These are phyloP conservation scores for Oenanthe melanoleuca DNA, from an alignment of 2,113 vertebrate species.

Conservation along the genomic window DNA sequence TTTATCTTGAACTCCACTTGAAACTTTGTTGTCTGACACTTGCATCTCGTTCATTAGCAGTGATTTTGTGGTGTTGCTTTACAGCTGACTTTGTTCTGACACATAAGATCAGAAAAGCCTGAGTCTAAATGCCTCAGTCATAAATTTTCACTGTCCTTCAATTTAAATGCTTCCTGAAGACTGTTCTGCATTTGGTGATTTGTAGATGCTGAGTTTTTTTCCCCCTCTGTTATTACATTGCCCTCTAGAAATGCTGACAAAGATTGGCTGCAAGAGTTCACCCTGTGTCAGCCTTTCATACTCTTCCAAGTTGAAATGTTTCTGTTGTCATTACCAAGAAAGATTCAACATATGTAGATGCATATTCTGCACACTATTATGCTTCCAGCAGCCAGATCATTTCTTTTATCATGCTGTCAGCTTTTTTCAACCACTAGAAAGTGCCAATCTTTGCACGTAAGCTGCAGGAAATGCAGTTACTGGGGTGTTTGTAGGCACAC, in stretches of 20 bases:
- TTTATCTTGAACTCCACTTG: neutral
- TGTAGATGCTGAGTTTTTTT: neutral
- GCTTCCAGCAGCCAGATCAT: neutral
- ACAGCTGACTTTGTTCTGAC: conserved; percentile 34
- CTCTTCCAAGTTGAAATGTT: conserved; percentile 19
- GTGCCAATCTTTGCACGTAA: neutral
- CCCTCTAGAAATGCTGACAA: conserved; percentile 63
- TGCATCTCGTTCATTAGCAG: neutral
- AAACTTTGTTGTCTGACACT: conserved; percentile 7
- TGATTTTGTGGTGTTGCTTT: neutral
- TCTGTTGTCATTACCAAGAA: conserved; percentile 47
- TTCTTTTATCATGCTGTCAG: neutral
- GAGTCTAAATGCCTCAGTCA: conserved; percentile 16
- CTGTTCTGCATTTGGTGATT: conserved; percentile 4
- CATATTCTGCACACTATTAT: conserved; percentile 39
- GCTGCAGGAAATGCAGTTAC: neutral
- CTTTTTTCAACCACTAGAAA: neutral
- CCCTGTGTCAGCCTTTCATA: conserved; percentile 44
- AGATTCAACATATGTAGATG: conserved; percentile 41
- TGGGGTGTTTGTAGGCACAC: neutral
- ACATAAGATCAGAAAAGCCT: conserved; percentile 38
- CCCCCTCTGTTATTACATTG: neutral
- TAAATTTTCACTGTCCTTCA: conserved; percentile 52
- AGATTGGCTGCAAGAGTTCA: neutral
- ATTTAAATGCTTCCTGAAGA: conserved; percentile 47